Base-by-base conservation (phyloP, 2,113 vertebrate species). In the Stomatorhinus ivindoensis region DNA sequence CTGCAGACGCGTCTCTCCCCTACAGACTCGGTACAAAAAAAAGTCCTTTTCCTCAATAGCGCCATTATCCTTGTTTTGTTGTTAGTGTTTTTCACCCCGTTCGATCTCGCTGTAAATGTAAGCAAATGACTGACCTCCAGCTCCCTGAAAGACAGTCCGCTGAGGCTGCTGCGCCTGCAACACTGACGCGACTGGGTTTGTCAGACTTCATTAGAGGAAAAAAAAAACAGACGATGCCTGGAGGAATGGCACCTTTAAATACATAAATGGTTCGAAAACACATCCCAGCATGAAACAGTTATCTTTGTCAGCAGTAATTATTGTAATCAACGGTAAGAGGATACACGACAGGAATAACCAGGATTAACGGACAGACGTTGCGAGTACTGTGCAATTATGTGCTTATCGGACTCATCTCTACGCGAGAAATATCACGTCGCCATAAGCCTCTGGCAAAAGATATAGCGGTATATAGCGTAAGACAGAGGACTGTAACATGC, bases 311-410 rank as follows among this genome's bases (percentile, higher is more conserved):
- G 35, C 51, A 44, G 3, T 50, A 44, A 87, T 87, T 87, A 53
- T 39, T 61, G 87, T 87, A 42, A 65, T 61, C 58, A 87, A n/a
- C 51, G 15, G 35, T 51, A 44, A 87, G 85, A 51, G 15, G 50
- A 35, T 53, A 35, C 11, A n/a, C 47, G 50, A 53, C 50, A 1
- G 89, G 39, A 85, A 48, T 86, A 87, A 58, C 50, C 31, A 58
- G 48, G 39, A 82, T 82, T 89, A 91, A 89, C 31, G 58, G 21
- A 44, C 31, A 87, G 88, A 90, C 90, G 42, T 48, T 89, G 87
- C 61, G 65, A 88, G 17, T 90, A 88, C 87, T 91, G 85, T 90
- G 89, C 86, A 91, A 15, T 88, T 88, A 91, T 92, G 91, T 92
- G 91, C 91, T 92, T 89, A 88, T 92, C 87, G 87, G 55, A 85